phyloP scores from a whole-genome alignment of 2,797 vertebrate genomes.

The Spondyliosoma cantharus region DNA sequence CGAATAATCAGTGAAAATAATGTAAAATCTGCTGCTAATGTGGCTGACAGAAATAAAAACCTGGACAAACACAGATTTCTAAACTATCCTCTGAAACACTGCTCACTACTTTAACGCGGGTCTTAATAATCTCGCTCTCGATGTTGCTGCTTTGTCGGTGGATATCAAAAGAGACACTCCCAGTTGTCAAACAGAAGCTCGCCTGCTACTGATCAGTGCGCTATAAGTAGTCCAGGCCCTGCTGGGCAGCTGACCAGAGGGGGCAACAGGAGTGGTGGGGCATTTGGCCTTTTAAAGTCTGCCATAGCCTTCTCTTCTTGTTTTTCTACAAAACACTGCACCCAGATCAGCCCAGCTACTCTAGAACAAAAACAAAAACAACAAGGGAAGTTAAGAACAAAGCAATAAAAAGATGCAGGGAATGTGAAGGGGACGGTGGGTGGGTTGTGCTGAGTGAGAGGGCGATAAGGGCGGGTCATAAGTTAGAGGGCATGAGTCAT shows the following conservation, averaged over 20 bases:
- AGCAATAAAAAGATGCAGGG: background rate
- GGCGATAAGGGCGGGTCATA: constrained; percentile 36
- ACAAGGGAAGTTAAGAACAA: constrained; percentile 1
- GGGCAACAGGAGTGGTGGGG: background rate
- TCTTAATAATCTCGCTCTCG: background rate
- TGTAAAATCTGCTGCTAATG: background rate
- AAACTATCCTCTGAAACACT: background rate
- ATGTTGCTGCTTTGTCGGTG: constrained; percentile 30
- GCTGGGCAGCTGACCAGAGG: constrained; percentile 24
- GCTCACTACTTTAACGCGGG: background rate
- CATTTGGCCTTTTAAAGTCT: background rate
- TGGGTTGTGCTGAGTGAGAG: background rate
- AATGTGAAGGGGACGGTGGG: constrained; percentile 2
- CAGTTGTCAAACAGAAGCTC: constrained; percentile 40
- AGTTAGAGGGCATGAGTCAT: constrained; percentile 65
- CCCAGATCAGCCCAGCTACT: background rate
- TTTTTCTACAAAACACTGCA: constrained; percentile 18
- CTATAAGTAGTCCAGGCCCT: constrained; percentile 7
- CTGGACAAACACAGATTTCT: background rate
- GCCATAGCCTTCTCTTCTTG: constrained; percentile 1
- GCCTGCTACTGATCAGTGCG: constrained; percentile 1
- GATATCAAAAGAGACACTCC: constrained; percentile 66
- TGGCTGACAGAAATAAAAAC: background rate
- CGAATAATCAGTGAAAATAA: background rate
- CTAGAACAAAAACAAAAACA: constrained; percentile 1